Conservation (phyloP, 1,140 invertebrate species). For the Ceratina australensis region DNA sequence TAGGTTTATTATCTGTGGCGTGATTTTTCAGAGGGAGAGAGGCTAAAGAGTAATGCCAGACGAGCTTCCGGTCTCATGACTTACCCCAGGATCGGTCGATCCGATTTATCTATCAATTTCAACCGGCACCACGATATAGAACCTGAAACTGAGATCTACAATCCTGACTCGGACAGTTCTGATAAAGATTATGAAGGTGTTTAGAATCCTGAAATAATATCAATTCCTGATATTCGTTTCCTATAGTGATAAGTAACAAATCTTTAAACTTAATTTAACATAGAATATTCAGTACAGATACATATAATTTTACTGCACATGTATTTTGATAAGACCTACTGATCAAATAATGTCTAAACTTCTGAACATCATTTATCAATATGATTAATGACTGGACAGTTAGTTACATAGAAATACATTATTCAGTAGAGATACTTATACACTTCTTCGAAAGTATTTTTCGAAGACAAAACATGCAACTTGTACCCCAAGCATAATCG, state of each 20-base stretch:
- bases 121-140: constrained; percentile 37
- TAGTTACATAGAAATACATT: too few relatives aligned
- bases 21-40: constrained; percentile 56
- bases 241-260: too few relatives aligned
- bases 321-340: too few relatives aligned
- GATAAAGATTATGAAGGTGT: constrained; percentile 63
- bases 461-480: not conserved
- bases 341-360: too few relatives aligned
- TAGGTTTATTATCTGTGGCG: too few relatives aligned
- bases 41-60: constrained; percentile 60
- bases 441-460: not conserved
- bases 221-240: not conserved
- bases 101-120: constrained; percentile 41
- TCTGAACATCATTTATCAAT: too few relatives aligned
- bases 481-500: not conserved
- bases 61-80: constrained; percentile 60
- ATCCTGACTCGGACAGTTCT: constrained; percentile 34
- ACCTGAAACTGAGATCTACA: constrained; percentile 45
- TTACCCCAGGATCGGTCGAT: constrained; percentile 64
- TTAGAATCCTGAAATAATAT: not conserved
- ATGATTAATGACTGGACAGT: too few relatives aligned
- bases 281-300: too few relatives aligned
- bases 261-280: too few relatives aligned
- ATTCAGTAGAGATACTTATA: too few relatives aligned
- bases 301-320: too few relatives aligned